Percentiles rank a stretch among this genome's conserved stretches.
Conservation (phyloP, 2,888 invertebrate species). For the Drosophila siamana region DNA sequence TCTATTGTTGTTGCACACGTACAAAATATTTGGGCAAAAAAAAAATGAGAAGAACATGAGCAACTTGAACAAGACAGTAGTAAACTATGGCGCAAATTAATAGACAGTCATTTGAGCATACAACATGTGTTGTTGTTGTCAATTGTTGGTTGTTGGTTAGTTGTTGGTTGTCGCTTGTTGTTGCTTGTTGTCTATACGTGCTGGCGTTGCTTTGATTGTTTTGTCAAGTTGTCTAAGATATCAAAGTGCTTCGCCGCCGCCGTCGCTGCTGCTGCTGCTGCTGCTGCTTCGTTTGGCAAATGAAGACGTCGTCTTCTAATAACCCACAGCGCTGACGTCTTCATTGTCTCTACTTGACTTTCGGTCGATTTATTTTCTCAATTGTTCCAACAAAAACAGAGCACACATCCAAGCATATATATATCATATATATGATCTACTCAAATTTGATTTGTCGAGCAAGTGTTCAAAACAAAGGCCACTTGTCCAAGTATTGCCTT, state of each 20-base stretch:
- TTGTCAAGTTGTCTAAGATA: conserved; percentile 81
- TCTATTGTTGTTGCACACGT: conserved; percentile 58
- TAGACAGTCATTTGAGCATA: conserved; percentile 72
- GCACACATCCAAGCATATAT: conserved; percentile 39
- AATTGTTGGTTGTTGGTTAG: conserved; percentile 40
- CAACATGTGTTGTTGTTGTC: conserved; percentile 35
- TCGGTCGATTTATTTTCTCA: conserved; percentile 76
- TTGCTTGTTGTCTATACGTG: conserved; percentile 46
- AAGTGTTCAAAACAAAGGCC: conserved; percentile 56
- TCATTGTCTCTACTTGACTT: conserved; percentile 77
- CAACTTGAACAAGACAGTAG: conserved; percentile 50
- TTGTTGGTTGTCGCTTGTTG: conserved; percentile 24
- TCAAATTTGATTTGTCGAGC: conserved; percentile 58
- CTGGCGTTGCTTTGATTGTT: conserved; percentile 77
- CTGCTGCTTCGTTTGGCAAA: background rate
- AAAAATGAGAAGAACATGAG: conserved; percentile 31
- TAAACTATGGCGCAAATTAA: conserved; percentile 72
- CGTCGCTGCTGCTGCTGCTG: conserved; percentile 1
- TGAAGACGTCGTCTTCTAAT: conserved; percentile 57
- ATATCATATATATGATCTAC: conserved; percentile 10
- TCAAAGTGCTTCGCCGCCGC: conserved; percentile 68
- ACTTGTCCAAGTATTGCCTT: conserved; percentile 49
- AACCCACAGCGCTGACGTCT: conserved; percentile 81
- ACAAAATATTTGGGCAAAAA: conserved; percentile 71
- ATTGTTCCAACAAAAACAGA: conserved; percentile 75